A percentile compares a stretch with the other conserved stretches of the same genome.
phyloP scores from a whole-genome alignment of 1,140 invertebrate species.

The Philaenus spumarius region DNA sequence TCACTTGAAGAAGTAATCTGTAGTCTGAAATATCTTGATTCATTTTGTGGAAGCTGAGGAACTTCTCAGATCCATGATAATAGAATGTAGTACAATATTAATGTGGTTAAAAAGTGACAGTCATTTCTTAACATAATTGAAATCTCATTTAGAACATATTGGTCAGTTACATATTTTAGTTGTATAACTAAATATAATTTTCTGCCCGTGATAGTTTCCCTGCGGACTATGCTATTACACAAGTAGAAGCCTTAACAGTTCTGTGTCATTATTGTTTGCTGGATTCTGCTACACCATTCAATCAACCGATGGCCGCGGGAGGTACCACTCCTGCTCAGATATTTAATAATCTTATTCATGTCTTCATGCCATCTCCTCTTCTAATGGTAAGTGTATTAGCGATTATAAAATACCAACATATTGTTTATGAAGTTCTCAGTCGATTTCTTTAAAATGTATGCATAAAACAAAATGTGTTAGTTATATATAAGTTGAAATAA shows the following conservation, averaged over 20 bases:
- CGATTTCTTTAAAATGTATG: not conserved
- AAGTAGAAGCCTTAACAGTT: conserved; percentile 76
- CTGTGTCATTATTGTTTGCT: conserved; percentile 80
- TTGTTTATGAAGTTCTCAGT: not conserved
- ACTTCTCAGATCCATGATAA: no score
- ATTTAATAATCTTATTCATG: conserved; percentile 75
- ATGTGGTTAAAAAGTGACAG: no score
- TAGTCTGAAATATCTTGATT: no score
- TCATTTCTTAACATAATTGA: no score
- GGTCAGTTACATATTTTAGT: no score
- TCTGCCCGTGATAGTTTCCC: conserved; percentile 43
- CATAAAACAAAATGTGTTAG: not conserved
- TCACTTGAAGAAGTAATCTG: no score
- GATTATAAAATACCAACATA: not conserved
- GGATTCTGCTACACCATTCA: conserved; percentile 58
- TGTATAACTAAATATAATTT: no score
- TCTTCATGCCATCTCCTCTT: conserved; percentile 54
- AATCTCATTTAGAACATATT: no score
- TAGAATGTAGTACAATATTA: no score
- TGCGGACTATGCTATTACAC: conserved; percentile 72
- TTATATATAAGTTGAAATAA: not conserved
- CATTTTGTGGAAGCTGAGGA: no score
- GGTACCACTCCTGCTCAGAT: conserved; percentile 47
- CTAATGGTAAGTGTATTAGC: conserved; percentile 36
- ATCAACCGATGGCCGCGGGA: conserved; percentile 47